A percentile compares a stretch with the other conserved stretches of the same genome.
These are phyloP conservation scores for Chalcis sispes DNA, from an alignment of 2,888 invertebrate genomes.

Conservation along the genomic window DNA sequence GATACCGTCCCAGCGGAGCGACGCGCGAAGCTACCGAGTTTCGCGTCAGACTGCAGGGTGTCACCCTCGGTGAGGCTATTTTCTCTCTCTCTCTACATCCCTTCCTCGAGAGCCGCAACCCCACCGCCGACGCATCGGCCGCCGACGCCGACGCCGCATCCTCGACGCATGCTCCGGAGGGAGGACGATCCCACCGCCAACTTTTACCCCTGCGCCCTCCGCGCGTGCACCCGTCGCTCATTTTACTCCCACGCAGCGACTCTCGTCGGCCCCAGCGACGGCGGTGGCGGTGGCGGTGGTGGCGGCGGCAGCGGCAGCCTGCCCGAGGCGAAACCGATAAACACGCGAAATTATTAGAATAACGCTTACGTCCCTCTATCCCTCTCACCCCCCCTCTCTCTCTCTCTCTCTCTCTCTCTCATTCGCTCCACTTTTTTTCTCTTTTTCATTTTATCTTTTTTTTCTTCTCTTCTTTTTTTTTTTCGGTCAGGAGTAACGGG, in stretches of 20 bases:
- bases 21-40: conserved; percentile 55
- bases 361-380: not conserved
- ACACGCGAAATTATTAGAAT: conserved; percentile 2
- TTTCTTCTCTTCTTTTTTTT: not conserved
- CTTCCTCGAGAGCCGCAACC: not conserved
- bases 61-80: conserved; percentile 69
- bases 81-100: conserved; percentile 3
- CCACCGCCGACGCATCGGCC: not conserved
- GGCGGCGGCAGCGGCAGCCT: conserved; percentile 3
- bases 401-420: too few relatives aligned
- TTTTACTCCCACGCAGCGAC: not conserved
- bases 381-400: too few relatives aligned
- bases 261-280: not conserved
- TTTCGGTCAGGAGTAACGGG: not conserved
- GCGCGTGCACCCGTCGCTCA: not conserved
- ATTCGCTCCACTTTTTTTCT: too few relatives aligned
- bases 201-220: not conserved
- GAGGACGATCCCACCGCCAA: not conserved
- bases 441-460: not conserved
- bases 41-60: conserved; percentile 75
- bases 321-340: conserved; percentile 3
- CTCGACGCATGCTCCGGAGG: not conserved
- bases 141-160: conserved; percentile 2
- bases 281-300: not conserved
- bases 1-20: conserved; percentile 50